These are phyloP conservation scores for Sinodicranocentrus sp. DNA, from an alignment of 2,888 invertebrate species.

Conservation along the genomic window DNA sequence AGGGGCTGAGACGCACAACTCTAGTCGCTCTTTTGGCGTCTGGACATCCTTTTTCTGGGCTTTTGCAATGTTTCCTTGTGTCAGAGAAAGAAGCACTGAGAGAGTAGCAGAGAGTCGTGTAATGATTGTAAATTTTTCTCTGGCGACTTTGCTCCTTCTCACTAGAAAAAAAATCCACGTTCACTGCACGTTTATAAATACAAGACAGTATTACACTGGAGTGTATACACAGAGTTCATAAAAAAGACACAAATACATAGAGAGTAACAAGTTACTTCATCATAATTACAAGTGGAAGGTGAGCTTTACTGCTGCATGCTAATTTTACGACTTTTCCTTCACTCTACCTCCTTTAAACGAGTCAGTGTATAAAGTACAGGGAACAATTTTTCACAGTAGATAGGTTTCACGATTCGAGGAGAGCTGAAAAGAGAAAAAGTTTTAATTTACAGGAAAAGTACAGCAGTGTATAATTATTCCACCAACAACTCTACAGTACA, in stretches of 20 bases:
- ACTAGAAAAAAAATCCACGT: no score
- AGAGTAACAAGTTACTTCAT: conserved; percentile 30
- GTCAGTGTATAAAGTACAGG: not conserved
- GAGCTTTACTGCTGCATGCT: conserved; percentile 33
- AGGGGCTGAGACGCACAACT: conserved; percentile 1
- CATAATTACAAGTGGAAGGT: conserved; percentile 39
- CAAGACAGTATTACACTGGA: conserved; percentile 4
- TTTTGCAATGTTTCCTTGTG: conserved; percentile 9
- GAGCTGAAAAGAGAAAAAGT: not conserved
- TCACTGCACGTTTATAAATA: conserved; percentile 5
- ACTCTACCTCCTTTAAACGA: not conserved
- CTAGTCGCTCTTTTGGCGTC: conserved; percentile 6
- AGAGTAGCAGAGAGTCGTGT: conserved; percentile 32
- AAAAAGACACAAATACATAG: conserved; percentile 15
- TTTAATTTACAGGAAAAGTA: not conserved
- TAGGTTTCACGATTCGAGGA: not conserved
- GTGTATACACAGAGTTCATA: not conserved
- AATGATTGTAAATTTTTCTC: conserved; percentile 57
- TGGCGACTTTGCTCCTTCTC: conserved; percentile 19
- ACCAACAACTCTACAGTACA: no score
- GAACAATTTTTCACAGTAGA: not conserved
- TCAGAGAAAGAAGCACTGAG: not conserved
- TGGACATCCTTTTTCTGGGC: conserved; percentile 24
- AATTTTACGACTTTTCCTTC: conserved; percentile 15
- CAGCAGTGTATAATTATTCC: not conserved